Base-by-base conservation (phyloP, 2,888 invertebrate genomes). In the Drosophila leonis region DNA sequence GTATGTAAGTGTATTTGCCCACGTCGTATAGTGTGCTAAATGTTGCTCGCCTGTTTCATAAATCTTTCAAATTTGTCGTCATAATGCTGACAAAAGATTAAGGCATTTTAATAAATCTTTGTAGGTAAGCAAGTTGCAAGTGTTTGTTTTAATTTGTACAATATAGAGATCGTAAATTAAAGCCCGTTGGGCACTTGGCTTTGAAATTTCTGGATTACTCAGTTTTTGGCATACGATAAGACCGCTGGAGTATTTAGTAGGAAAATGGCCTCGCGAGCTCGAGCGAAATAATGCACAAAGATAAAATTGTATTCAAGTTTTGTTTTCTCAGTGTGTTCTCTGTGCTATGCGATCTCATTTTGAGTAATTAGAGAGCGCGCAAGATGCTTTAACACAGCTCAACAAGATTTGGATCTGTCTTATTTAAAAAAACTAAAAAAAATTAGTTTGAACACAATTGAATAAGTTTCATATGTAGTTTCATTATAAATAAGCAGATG, bases 81-180 rank as follows among this genome's bases (percentile, higher is more conserved):
- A 78, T 81, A 78, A 74, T 72, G 59, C 72, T 72, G 82, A 78
- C 88, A 57, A 78, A 82, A 85, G 88, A 85, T 85, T 86, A 85
- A 78, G 73, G 73, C 82, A 75, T 72, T 66, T 65, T 74, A 80
- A 88, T 85, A 85, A 88, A 85, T 85, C 73, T 80, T 48, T 10
- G 52, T 9, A 54, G 63, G 52, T 57, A 31, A 51, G 55, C 48
- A 39, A 52, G 12, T 31, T 18, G 57, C 44, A 49, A 31, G 48
- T 49, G 48, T 18, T 49, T 61, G 46, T 59, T 31, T 59, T 66
- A 68, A 39, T 37, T 65, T 63, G 63, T 72, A 65, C 74, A 62
- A 41, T 57, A 59, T 49, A 42, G 46, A 35, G 46, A 62, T 66
- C 27, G 29, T 76, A 76, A 78, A 78, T 76, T 62, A 46, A 48